Conservation (phyloP, 2,797 vertebrate genomes). For the Lagorchestes hirsutus region DNA sequence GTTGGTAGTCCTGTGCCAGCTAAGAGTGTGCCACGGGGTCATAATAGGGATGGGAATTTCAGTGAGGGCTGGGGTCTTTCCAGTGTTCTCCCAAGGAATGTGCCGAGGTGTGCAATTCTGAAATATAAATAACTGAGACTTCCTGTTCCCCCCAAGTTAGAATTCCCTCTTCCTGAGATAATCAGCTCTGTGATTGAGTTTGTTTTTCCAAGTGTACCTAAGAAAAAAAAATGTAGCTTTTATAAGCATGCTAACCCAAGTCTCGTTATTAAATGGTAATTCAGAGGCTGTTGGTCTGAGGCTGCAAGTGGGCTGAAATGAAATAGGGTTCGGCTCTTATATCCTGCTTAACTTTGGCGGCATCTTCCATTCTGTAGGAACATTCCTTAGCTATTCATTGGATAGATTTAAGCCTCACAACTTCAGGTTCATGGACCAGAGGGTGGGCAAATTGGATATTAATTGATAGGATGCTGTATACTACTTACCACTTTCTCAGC, state of each 20-base stretch:
- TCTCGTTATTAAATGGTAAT: not conserved
- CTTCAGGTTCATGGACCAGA: not conserved
- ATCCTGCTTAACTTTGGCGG: not conserved
- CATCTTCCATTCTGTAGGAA: not conserved
- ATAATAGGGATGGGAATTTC: not conserved
- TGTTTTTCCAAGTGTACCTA: slow-evolving; percentile 8
- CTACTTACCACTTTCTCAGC: not conserved
- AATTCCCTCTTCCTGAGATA: slow-evolving; percentile 53
- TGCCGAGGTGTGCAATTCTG: not conserved
- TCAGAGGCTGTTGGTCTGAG: slow-evolving; percentile 1
- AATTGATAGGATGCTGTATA: not conserved
- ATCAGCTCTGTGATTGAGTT: slow-evolving; percentile 19
- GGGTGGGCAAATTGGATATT: not conserved
- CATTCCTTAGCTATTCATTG: not conserved
- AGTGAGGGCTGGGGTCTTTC: not conserved
- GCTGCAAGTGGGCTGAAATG: not conserved
- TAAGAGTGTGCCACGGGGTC: not conserved
- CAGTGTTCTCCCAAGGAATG: too few species aligned
- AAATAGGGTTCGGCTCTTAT: not conserved
- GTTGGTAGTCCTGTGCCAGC: not conserved
- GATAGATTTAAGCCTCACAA: not conserved
- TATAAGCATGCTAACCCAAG: not conserved
- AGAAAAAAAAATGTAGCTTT: not conserved
- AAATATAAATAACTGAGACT: not conserved
- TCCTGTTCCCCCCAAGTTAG: slow-evolving; percentile 45